Evolutionary conservation across 1,140 invertebrate species (phyloP).

Genomic region (Oedothorax gibbosus): DNA sequence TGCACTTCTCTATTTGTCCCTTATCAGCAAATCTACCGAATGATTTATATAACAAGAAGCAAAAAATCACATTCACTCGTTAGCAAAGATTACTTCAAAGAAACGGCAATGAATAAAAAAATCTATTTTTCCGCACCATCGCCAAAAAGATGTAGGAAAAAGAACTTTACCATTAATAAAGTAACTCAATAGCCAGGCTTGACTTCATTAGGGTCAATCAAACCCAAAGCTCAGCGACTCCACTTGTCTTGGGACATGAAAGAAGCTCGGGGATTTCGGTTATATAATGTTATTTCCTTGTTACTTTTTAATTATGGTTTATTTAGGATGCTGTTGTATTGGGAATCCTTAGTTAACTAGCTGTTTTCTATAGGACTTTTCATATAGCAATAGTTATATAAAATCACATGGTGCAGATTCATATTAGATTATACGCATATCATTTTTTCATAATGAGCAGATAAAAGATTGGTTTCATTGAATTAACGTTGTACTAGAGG

Average conservation of each 20-base stretch:
- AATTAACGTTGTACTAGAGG: too few species aligned
- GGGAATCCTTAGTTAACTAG: too few species aligned
- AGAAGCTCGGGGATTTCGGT: not conserved
- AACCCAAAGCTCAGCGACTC: not conserved
- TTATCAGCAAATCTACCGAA: not conserved
- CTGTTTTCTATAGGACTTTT: too few species aligned
- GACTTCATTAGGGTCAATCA: slow-evolving; percentile 56
- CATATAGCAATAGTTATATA: too few species aligned
- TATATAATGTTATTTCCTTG: too few species aligned
- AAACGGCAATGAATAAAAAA: slow-evolving; percentile 19
- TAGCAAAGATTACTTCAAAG: slow-evolving; percentile 41
- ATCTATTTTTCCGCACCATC: slow-evolving; percentile 28
- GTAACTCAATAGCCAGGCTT: slow-evolving; percentile 39
- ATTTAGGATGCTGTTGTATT: too few species aligned
- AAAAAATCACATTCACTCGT: slow-evolving; percentile 35
- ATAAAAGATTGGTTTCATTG: too few species aligned
- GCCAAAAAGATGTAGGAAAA: slow-evolving; percentile 16
- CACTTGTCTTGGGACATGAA: slow-evolving; percentile 11
- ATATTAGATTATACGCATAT: too few species aligned
- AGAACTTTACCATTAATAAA: slow-evolving; percentile 45
- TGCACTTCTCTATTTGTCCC: too few species aligned
- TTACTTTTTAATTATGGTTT: too few species aligned
- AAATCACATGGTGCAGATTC: too few species aligned
- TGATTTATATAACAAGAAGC: slow-evolving; percentile 13
- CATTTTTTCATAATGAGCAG: too few species aligned